A percentile compares a stretch with the other conserved stretches of the same genome.
phyloP scores from a whole-genome alignment of 2,113 vertebrate genomes.

The Natator depressus region DNA sequence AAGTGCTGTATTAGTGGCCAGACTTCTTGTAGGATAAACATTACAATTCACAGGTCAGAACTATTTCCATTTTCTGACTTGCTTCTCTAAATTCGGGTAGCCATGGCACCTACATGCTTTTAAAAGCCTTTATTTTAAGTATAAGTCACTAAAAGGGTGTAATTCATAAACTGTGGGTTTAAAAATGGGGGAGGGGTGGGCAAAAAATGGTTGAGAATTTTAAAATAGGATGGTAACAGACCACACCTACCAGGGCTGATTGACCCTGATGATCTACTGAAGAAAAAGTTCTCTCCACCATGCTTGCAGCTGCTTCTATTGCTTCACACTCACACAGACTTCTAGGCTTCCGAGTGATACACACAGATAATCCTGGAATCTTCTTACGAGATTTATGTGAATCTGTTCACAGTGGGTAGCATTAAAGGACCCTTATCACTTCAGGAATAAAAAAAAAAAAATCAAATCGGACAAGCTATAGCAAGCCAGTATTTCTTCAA shows the following conservation, averaged over 20 bases:
- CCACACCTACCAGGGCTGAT: neutral
- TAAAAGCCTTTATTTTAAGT: neutral
- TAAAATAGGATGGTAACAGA: neutral
- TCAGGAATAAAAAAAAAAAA: neutral
- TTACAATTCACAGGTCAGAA: neutral
- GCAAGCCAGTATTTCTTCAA: neutral
- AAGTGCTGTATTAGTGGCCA: neutral
- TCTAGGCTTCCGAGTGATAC: neutral
- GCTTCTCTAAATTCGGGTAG: neutral
- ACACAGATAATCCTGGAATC: neutral
- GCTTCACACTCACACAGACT: neutral
- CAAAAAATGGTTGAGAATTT: neutral
- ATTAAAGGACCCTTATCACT: neutral
- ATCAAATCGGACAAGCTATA: neutral
- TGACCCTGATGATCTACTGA: neutral
- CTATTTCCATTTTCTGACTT: neutral
- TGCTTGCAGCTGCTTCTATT: neutral
- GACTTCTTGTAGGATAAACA: neutral
- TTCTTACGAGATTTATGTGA: neutral
- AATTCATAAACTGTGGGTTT: neutral
- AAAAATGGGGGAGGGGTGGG: too few species aligned
- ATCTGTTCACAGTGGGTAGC: neutral
- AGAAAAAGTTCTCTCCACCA: neutral
- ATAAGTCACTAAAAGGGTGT: neutral
- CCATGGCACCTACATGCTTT: neutral